Conservation (phyloP, 2,888 invertebrate species). For the Brenthis hecate region DNA sequence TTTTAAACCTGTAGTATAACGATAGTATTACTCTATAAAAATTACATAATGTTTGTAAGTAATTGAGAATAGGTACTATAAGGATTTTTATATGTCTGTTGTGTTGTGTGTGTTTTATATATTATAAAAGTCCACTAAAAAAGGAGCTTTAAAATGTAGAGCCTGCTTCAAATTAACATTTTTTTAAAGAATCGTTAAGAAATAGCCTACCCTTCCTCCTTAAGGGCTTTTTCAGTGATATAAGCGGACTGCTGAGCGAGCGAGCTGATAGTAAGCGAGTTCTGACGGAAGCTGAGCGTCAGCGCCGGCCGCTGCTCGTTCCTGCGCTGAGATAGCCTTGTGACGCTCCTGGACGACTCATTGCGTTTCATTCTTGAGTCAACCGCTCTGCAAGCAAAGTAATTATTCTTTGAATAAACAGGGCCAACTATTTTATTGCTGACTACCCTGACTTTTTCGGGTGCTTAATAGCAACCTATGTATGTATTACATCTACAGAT, state of each 20-base stretch:
- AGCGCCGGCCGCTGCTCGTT: conserved; percentile 50
- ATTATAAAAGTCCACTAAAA: no score
- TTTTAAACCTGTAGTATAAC: no score
- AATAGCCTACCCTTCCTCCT: conserved; percentile 52
- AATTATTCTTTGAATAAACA: background rate
- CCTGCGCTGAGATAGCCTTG: conserved; percentile 46
- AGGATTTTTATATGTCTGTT: no score
- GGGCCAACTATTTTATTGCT: no score
- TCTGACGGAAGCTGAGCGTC: conserved; percentile 60
- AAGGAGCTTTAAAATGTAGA: no score
- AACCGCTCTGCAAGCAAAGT: conserved; percentile 57
- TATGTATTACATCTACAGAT: no score
- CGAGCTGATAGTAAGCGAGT: conserved; percentile 66
- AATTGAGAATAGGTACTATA: no score
- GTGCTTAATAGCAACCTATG: no score
- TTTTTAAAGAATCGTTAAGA: background rate
- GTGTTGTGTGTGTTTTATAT: no score
- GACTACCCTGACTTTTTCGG: no score
- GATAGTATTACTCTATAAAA: no score
- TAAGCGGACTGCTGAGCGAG: conserved; percentile 62
- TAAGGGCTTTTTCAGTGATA: conserved; percentile 57
- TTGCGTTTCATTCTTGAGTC: conserved; percentile 75
- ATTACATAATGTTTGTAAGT: no score
- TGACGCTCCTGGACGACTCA: conserved; percentile 66
- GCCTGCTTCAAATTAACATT: background rate